These are phyloP conservation scores for Oophaga pumilio DNA, from an alignment of 2,113 vertebrate genomes.

Conservation along the genomic window DNA sequence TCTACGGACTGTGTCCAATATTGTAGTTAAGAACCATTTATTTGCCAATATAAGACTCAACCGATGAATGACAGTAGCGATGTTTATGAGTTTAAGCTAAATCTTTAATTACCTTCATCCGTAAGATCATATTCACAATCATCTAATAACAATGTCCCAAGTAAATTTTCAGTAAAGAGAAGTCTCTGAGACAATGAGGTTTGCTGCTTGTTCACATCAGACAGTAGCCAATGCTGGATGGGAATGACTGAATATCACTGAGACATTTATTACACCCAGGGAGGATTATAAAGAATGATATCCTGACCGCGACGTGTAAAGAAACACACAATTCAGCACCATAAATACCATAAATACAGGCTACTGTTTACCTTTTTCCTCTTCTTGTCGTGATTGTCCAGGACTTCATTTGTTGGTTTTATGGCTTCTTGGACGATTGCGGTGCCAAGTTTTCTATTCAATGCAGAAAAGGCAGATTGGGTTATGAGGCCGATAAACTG, in stretches of 20 bases:
- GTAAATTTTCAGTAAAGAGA: neutral
- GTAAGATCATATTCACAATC: neutral
- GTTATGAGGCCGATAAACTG: neutral
- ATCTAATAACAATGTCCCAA: neutral
- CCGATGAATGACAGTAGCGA: too few species aligned
- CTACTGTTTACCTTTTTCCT: constrained; percentile 75
- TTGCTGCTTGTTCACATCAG: neutral
- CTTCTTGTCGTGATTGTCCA: constrained; percentile 80
- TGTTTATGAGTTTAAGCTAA: too few species aligned
- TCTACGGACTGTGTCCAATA: too few species aligned
- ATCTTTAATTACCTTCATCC: too few species aligned
- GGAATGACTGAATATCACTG: neutral
- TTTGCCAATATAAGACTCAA: too few species aligned
- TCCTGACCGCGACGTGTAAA: constrained; percentile 32
- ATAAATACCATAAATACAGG: constrained; percentile 12
- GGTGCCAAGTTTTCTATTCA: constrained; percentile 78
- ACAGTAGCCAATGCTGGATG: neutral
- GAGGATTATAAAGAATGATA: neutral
- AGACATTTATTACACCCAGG: neutral
- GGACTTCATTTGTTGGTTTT: constrained; percentile 74
- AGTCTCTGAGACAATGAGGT: neutral
- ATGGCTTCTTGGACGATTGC: constrained; percentile 81
- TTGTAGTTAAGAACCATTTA: too few species aligned
- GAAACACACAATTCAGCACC: constrained; percentile 3
- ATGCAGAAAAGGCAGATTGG: neutral